phyloP scores from a whole-genome alignment of 2,797 vertebrate genomes.

The Hydrocynus forskahlii region DNA sequence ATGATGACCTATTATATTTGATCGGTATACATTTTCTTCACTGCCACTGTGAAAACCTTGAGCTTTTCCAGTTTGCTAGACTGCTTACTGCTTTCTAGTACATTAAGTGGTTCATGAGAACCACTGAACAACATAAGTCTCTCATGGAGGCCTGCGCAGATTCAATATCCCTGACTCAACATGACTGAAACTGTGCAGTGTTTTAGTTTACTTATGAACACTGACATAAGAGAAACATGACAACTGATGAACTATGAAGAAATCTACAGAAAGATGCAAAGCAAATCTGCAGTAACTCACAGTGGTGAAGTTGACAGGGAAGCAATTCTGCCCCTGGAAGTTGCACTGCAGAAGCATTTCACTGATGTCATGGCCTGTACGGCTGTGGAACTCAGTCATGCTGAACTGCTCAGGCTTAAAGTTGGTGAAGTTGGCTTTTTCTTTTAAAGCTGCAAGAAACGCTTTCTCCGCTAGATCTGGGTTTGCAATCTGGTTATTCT shows the following conservation, averaged over 20 bases:
- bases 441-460: slow-evolving; percentile 83
- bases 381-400: slow-evolving; percentile 92
- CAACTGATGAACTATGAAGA: neutral
- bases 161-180: no score
- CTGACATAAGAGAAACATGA: neutral
- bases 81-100: neutral
- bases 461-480: slow-evolving; percentile 85
- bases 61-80: no score
- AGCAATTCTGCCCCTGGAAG: slow-evolving; percentile 84
- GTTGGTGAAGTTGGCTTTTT: slow-evolving; percentile 87
- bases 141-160: no score
- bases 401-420: slow-evolving; percentile 89
- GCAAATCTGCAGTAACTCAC: slow-evolving; percentile 74
- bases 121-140: neutral
- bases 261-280: neutral
- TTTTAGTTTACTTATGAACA: no score
- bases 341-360: slow-evolving; percentile 91
- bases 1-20: no score
- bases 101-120: neutral
- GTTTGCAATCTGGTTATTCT: slow-evolving; percentile 85
- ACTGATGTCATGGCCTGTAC: slow-evolving; percentile 85
- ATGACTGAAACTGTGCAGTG: neutral
- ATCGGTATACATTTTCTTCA: no score
- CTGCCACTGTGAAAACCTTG: no score
- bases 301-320: slow-evolving; percentile 83